Evolutionary conservation across 2,888 invertebrate species (phyloP), one percentile per base, ranked within the genome.

Genomic region (Amphipoea oculea): DNA sequence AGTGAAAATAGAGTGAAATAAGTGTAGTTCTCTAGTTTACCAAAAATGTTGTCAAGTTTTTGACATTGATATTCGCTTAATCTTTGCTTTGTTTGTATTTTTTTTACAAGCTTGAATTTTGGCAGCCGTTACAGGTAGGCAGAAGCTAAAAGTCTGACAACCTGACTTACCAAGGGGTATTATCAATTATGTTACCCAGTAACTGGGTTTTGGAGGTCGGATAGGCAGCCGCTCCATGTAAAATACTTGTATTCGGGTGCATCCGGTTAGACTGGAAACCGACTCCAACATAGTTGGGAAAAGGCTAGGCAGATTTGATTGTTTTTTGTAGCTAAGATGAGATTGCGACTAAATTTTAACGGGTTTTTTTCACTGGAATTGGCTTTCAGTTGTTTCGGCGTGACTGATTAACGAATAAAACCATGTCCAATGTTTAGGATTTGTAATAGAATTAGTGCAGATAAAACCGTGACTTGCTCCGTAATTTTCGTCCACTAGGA

Each of bases 401-500:
- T 67, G 29, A 42, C 51, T 51, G 0, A 29, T n/a, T n/a, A 74
- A 20, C 20, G 9, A 29, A 74, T n/a, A 9, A 40, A 23, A 17
- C 7, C 6, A 23, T 17, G 23, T 54, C 54, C 23, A 40, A 11
- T n/a, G 5, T 57, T 23, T 70, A 17, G 4, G 11, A 71, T 60
- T 17, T 60, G 5, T 60, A 17, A n/a, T 60, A 40, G 6, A 6
- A 71, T 40, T 9, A 40, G 11, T 11, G 11, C 2, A n/a, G 17
- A n/a, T 71, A 62, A n/a, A 62, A 17, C 11, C 17, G n/a, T n/a
- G n/a, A n/a, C 12, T 67, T n/a, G 60, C 54, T n/a, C 54, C 60
- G 57, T 67, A 62, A 42, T 54, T 79, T 67, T 11, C 29, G 7
- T 17, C n/a, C 66, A n/a, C 29, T 69, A n/a, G 0, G 54, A 79